Base-by-base conservation (phyloP, 2,888 invertebrate genomes). In the Conchocele bisecta region DNA sequence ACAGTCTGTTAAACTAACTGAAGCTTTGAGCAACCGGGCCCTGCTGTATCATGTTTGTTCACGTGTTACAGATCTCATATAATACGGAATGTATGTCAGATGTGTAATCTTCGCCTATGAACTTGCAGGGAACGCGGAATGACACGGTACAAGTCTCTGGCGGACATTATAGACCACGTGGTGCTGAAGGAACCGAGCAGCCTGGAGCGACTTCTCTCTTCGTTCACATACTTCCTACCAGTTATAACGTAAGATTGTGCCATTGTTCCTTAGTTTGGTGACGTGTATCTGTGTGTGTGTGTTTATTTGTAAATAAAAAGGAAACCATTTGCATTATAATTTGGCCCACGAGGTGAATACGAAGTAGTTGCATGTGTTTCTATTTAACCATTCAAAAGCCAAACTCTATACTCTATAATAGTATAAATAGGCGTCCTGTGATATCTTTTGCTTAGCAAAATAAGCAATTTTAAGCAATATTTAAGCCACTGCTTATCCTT, bases 161-260 rank as follows among this genome's bases (percentile, higher is more conserved):
- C 91, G 35, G 92, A 91, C 26, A 79, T 93, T 7, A 88, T 89
- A 64, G 84, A 89, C 28, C 88, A 89, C 29, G 79, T 93, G 3
- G 84, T 91, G 7, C 86, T 83, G 1, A 35, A 33, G 2, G 66
- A 81, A 50, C 81, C 75, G 5, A 63, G 75, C 13, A 75, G 79
- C 28, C 64, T 85, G 11, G 69, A 78, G 3, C 42, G 66, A 17
- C 51, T 83, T 1, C 56, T 85, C 11, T 46, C 71, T 2, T 71
- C 74, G 0, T 86, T 86, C 35, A 48, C 56, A 5, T 74, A 79
- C 13, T 83, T 80, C 61, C 72, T 82, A 75, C 86, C 86, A 26
- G 68, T 84, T 3, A 77, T 86, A 56, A 67, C 74, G 86, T 86
- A 75, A 66, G 80, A 71, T 46, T 33, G 3, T 6, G 11, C 11